Base-by-base conservation (phyloP, 2,113 vertebrate species). In the Semicossyphus pulcher region DNA sequence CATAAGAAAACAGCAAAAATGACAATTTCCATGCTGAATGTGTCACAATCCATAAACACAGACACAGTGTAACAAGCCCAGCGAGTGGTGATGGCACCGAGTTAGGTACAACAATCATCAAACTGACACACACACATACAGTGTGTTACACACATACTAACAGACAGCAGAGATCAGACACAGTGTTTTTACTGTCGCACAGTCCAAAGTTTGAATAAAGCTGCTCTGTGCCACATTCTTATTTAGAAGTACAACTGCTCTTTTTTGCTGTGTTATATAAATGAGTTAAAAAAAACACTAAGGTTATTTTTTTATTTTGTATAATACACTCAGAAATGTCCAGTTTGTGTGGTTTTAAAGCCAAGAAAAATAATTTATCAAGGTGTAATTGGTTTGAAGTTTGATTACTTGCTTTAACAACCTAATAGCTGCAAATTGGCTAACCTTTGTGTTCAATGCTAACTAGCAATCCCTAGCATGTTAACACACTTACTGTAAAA, bases 41-140 rank as follows among this genome's bases (percentile, higher is more conserved):
- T 67, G 80, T 53, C 80, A 81, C 58, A 71, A 45, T 51, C n/a
- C 52, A 54, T 66, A 31, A 76, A 53, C 62, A 84, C 53, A 66
- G 70, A 76, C 39, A 84, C 83, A 76, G 53, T 68, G 68, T 57
- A 63, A 73, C 44, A 73, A 78, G 72, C 69, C 52, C 12, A 39
- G 12, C 29, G 5, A 59, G 26, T 21, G 57, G 48, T 29, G 10
- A 47, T 25, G 37, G 52, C 75, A 44, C 52, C 26, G 10, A 62
- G 37, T 73, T 65, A 37, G 37, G 23, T 54, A 78, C 65, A 76
- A 52, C 72, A 31, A 29, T 63, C 54, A 65, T 72, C 45, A 41
- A 34, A 71, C 23, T 21, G 57, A 69, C 14, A 66, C 52, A 41
- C 44, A 81, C 14, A 66, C 52, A 41, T 39, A 81, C 52, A 31